These are phyloP conservation scores for Andrena bucephala DNA, from an alignment of 2,888 invertebrate genomes.

Conservation along the genomic window DNA sequence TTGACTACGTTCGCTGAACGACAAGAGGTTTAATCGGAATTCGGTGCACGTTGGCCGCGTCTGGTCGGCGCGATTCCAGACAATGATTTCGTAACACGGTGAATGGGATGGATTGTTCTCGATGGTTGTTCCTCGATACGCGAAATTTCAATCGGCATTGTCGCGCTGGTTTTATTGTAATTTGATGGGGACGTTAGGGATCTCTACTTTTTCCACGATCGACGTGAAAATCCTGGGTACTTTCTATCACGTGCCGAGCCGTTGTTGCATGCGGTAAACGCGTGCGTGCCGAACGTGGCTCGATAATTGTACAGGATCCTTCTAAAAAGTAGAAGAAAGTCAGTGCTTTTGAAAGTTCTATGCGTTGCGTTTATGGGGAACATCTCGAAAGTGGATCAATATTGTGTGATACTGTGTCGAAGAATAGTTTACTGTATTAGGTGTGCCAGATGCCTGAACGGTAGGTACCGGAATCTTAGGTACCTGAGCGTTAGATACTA, in stretches of 20 bases:
- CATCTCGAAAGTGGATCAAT: constrained; percentile 41
- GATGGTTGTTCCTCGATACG: not conserved
- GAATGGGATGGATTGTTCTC: not conserved
- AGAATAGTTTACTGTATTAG: not conserved
- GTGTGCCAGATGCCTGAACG: not conserved
- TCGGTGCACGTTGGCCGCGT: constrained; percentile 5
- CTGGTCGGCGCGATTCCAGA: not conserved
- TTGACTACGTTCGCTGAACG: not conserved
- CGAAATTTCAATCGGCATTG: not conserved
- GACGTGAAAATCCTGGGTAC: constrained; percentile 29
- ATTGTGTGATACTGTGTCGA: not conserved
- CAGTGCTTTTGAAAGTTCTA: constrained; percentile 22
- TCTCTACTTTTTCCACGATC: not conserved
- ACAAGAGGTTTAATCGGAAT: not conserved
- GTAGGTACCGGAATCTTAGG: not conserved
- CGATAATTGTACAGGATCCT: constrained; percentile 28
- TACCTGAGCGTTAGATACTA: not conserved
- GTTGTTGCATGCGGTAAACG: constrained; percentile 20
- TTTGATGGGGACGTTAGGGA: not conserved
- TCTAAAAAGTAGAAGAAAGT: constrained; percentile 38
- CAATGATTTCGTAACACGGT: constrained; percentile 23
- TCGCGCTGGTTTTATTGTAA: not conserved
- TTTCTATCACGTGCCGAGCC: constrained; percentile 45
- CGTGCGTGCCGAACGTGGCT: constrained; percentile 13
- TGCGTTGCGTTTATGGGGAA: constrained; percentile 9